phyloP scores from a whole-genome alignment of 2,888 invertebrate species.

The Gisinianus flammeolus region DNA sequence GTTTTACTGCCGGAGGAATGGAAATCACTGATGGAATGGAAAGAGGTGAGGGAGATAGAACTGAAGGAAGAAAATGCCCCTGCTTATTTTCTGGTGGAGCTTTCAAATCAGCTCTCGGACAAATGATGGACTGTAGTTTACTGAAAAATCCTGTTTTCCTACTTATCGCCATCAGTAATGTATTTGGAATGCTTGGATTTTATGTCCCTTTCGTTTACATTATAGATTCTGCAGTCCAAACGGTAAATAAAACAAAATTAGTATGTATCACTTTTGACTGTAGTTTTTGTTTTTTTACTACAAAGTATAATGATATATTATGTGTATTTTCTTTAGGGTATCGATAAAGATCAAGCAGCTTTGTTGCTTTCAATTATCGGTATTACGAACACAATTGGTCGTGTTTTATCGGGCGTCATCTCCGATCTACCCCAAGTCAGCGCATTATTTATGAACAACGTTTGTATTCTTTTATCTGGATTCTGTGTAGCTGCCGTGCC shows the following conservation, averaged over 20 bases:
- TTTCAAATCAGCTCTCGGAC: conserved; percentile 79
- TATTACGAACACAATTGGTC: conserved; percentile 79
- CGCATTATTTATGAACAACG: conserved; percentile 89
- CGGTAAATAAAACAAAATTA: conserved; percentile 66
- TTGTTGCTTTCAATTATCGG: conserved; percentile 50
- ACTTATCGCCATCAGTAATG: conserved; percentile 88
- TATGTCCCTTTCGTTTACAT: conserved; percentile 97
- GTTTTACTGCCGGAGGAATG: conserved; percentile 37
- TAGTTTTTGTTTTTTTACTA: conserved; percentile 10
- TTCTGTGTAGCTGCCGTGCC: conserved; percentile 82
- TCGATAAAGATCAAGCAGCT: conserved; percentile 40
- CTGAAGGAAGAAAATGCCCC: conserved; percentile 43
- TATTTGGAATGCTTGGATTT: conserved; percentile 96
- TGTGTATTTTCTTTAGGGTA: conserved; percentile 14
- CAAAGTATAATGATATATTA: background rate
- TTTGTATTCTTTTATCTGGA: conserved; percentile 89
- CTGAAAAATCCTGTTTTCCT: conserved; percentile 88
- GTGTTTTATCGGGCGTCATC: conserved; percentile 63
- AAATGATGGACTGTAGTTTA: conserved; percentile 90
- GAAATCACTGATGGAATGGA: conserved; percentile 35
- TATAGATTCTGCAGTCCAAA: conserved; percentile 77
- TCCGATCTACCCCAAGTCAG: conserved; percentile 71
- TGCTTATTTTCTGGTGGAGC: conserved; percentile 61
- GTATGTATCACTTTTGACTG: background rate
- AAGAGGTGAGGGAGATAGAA: background rate